Percentiles rank a stretch among this genome's conserved stretches.
Conservation (phyloP, 2,113 vertebrate species). For the Prietella phreatophila region DNA sequence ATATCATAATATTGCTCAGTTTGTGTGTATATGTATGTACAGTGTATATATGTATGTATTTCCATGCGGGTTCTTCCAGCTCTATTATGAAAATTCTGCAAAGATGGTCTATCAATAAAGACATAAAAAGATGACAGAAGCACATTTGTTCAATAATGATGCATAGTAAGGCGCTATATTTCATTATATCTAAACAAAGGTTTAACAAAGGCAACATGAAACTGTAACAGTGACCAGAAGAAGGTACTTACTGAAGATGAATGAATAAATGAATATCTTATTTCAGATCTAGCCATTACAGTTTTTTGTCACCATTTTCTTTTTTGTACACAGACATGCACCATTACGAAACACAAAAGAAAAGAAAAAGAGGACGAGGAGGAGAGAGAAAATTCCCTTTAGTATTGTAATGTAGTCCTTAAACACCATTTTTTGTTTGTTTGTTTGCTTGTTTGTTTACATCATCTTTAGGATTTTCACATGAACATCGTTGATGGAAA, state of each 20-base stretch:
- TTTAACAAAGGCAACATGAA: not conserved
- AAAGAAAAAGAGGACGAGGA: slow-evolving; percentile 30
- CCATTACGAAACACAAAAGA: slow-evolving; percentile 47
- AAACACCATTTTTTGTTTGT: not conserved
- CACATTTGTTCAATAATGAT: not conserved
- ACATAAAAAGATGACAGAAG: not conserved
- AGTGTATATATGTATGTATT: not conserved
- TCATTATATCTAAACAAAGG: not conserved
- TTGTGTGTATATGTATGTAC: not conserved
- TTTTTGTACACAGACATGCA: not conserved
- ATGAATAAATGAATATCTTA: not conserved
- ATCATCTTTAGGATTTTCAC: not conserved
- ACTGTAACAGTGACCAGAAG: not conserved
- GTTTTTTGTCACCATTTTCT: not conserved
- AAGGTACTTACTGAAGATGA: not conserved
- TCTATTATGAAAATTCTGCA: not conserved
- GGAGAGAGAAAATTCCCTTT: slow-evolving; percentile 49
- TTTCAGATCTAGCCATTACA: not conserved
- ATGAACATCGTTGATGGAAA: not conserved
- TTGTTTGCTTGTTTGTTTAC: not conserved
- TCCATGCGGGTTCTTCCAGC: not conserved
- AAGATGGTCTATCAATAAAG: not conserved
- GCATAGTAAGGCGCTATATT: too few species aligned
- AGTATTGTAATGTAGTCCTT: not conserved
- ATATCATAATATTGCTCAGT: not conserved